Evolutionary conservation across 2,113 vertebrate species (phyloP), one percentile per base, ranked within the genome.

Genomic region (Xyliphius kryptos): DNA sequence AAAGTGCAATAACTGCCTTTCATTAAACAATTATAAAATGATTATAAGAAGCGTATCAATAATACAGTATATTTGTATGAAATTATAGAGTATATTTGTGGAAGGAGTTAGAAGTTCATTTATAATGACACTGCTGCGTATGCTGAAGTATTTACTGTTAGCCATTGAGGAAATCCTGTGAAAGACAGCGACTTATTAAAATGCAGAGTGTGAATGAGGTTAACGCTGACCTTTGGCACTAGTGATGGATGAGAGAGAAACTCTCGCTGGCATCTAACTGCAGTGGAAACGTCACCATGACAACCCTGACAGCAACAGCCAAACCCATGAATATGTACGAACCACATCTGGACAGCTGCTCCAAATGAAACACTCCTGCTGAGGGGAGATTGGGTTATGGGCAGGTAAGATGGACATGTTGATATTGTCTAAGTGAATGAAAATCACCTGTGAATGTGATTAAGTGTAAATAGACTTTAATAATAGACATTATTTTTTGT

Each of bases 211-310:
- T 70, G 85, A 89, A 85, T 79, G 83, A 85, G 86, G 86, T 83
- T 74, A 85, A 87, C 82, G 72, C 76, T 84, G 82, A 87, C 79
- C 81, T 84, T 68, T 85, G 84, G 79, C 76, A 79, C 12, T 40
- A 51, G 82, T 82, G 81, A 81, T 73, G 70, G 75, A 79, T 79
- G 74, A 77, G 69, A 71, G 70, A 59, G 80, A 88, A 85, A 82
- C 74, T 80, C 68, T 65, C 65, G 57, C 69, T 71, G 73, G 69
- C 73, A 68, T 73, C 61, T 68, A 66, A 65, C 66, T 68, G 61
- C 66, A 69, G 61, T 65, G 56, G 64, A 70, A 65, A 70, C 64
- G 55, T 74, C 68, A 70, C 68, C 68, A 70, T 70, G 66, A 69
- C 71, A 73, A 69, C 71, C 66, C 66, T 66, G 71, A 73, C 71